Evolutionary conservation across 2,888 invertebrate species (phyloP), one percentile per base, ranked within the genome.

Genomic region (Criorhina ranunculi): DNA sequence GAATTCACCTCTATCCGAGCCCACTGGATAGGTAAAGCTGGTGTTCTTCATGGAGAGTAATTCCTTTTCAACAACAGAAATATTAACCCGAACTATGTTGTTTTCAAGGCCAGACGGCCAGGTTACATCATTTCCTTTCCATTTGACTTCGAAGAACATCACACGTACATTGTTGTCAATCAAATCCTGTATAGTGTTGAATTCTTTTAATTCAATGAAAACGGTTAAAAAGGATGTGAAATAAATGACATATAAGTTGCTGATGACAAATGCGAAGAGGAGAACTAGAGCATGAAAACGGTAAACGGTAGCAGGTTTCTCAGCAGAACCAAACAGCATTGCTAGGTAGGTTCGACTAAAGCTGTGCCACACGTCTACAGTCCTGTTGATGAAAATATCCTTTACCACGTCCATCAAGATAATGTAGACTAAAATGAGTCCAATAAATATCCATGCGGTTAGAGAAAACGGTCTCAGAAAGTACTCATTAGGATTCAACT

Each of bases 181-280:
- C 8, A 83, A 9, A 3, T 83, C 83, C 19, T 19, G 0, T 40
- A 72, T 73, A 0, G 67, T 67, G 0, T 83, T 11, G 11, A 42
- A 66, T 8, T 83, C 78, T 31, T 62, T 62, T 12, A 78, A 19
- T 35, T 78, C 40, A n/a, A 83, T 83, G 29, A 40, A 83, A 12
- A 57, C 73, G 9, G 83, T 83, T 24, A 83, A 15, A 29, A 67
- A 83, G n/a, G 83, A 83, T 3, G 72, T 72, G n/a, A 83, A 49
- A 49, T 55, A 11, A 55, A 62, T 83, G 5, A 29, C n/a, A 15
- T 73, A 83, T 2, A 78, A 9, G 17, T 73, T 83, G 0, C 15
- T 8, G 1, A 83, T 11, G 0, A 83, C 40, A 31, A 83, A 83
- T 1, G 72, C 51, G 7, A 83, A 35, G 0, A 83, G 4, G 0